phyloP scores from a whole-genome alignment of 2,797 vertebrate genomes.

The Halcyon chelicuti region DNA sequence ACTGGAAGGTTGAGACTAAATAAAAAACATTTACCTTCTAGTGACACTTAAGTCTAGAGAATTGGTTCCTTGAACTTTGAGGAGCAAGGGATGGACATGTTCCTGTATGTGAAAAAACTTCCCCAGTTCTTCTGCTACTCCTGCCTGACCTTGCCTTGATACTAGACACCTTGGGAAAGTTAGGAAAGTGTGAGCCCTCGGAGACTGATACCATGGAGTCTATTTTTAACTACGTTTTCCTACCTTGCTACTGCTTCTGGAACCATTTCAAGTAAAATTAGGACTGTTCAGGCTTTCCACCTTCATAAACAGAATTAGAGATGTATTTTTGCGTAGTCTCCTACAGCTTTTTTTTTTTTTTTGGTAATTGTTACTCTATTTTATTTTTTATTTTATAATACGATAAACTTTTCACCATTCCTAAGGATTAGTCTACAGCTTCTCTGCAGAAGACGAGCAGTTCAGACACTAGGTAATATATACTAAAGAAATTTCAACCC shows the following conservation, averaged over 20 bases:
- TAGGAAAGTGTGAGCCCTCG: not conserved
- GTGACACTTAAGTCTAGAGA: not conserved
- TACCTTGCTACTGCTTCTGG: not conserved
- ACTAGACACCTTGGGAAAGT: not conserved
- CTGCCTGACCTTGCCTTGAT: not conserved
- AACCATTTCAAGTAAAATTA: not conserved
- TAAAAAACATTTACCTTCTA: not conserved
- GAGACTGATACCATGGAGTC: not conserved
- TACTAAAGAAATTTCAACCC: not conserved
- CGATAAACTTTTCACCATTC: not conserved
- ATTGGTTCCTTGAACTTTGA: not conserved
- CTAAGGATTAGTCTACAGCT: not conserved
- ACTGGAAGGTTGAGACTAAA: not conserved
- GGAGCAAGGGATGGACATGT: not conserved
- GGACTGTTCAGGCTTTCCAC: not conserved
- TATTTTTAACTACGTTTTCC: not conserved
- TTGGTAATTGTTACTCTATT: not conserved
- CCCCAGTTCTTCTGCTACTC: not conserved
- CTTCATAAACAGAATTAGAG: not conserved
- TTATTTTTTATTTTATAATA: not conserved
- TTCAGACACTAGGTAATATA: not conserved
- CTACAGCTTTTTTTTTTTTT: not conserved
- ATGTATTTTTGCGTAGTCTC: not conserved
- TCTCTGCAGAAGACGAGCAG: not conserved
- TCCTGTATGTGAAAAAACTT: not conserved